These are phyloP conservation scores for Pogoniulus pusillus DNA, from an alignment of 2,797 vertebrate species.

Conservation along the genomic window DNA sequence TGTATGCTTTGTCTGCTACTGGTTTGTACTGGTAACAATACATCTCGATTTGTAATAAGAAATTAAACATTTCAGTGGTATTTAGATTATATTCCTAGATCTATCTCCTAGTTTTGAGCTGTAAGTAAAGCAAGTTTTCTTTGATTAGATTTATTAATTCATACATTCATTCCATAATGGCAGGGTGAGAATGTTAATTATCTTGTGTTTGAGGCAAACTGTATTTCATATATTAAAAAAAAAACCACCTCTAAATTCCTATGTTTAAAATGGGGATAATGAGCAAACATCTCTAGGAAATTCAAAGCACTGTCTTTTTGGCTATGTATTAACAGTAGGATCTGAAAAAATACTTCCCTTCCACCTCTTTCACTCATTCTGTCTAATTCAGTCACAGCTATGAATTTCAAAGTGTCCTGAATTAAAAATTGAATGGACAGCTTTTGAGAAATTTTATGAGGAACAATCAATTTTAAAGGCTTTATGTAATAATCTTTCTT, in stretches of 20 bases:
- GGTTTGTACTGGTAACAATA: background rate
- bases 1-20: background rate
- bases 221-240: background rate
- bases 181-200: background rate
- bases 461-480: background rate
- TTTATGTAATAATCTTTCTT: slow-evolving; percentile 2
- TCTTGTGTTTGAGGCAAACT: background rate
- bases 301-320: background rate
- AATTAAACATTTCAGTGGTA: background rate
- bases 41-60: background rate
- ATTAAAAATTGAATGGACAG: background rate
- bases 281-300: background rate
- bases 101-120: background rate
- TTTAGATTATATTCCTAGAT: background rate
- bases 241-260: background rate
- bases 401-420: background rate
- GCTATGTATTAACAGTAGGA: background rate
- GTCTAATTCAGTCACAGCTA: background rate
- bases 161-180: background rate
- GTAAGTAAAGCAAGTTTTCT: background rate
- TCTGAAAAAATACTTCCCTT: background rate
- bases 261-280: background rate
- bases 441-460: no score
- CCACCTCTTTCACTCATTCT: background rate
- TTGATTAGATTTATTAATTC: background rate